Evolutionary conservation across 1,140 invertebrate species (phyloP), one percentile per base, ranked within the genome.

Genomic region (Ylistrum balloti): DNA sequence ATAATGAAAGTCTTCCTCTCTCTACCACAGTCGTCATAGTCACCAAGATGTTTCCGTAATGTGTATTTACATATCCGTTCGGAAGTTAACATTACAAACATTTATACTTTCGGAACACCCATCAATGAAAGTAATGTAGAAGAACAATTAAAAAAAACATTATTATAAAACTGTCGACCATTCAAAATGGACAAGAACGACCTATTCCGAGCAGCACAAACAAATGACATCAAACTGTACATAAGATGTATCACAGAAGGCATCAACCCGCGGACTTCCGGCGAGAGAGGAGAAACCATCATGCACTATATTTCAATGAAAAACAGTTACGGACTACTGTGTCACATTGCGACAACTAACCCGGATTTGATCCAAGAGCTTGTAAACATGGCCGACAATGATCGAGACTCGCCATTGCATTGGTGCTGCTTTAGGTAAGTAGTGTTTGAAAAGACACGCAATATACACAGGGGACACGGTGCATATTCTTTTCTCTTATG

Each of bases 221-320:
- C 56, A 74, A 74, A 74, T 28, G 56, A 74, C 56, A 28, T 74
- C 22, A 74, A 74, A 11, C 11, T 74, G 56, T 74, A 28, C n/a
- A n/a, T 28, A 17, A 74, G 56, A 11, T 74, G 56, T 28, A 74
- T 74, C 22, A 11, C 56, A 1, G 56, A 9, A 28, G 56, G 56
- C n/a, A n/a, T 74, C 5, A n/a, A 74, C 56, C 56, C 56, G 0
- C 56, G 56, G 2, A 74, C 56, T 28, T 3, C 22, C 56, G 56
- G 56, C 15, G 56, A 74, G 22, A 22, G 56, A 74, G 56, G 56
- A 11, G 56, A 74, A 17, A 74, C 56, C 1, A 74, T 74, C 22
- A n/a, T 74, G 28, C 56, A 74, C 56, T 74, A 74, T n/a, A 74
- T 74, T n/a, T 74, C 56, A n/a, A 74, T 74, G 56, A 74, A 74